These are phyloP conservation scores for Tenthredo notha DNA, from an alignment of 2,888 invertebrate genomes.

Conservation along the genomic window DNA sequence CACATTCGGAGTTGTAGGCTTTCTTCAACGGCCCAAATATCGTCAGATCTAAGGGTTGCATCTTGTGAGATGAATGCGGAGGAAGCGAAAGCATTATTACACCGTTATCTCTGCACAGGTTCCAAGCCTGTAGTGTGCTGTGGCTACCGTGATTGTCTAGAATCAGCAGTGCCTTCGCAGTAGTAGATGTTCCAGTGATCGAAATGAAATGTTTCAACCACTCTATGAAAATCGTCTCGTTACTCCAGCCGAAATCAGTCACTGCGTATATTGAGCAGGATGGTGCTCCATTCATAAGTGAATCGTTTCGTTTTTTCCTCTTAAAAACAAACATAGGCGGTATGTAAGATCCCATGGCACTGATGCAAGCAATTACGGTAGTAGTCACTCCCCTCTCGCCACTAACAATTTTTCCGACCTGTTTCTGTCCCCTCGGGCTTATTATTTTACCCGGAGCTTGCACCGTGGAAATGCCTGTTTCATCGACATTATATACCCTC, in stretches of 20 bases:
- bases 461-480: slow-evolving; percentile 55
- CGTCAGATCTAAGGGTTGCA: slow-evolving; percentile 64
- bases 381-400: slow-evolving; percentile 6
- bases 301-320: slow-evolving; percentile 33
- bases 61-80: slow-evolving; percentile 64
- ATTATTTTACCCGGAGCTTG: slow-evolving; percentile 57
- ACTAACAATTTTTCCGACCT: neutral
- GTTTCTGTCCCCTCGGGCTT: neutral
- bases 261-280: slow-evolving; percentile 44
- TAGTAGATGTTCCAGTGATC: slow-evolving; percentile 2
- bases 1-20: slow-evolving; percentile 61
- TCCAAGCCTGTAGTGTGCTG: slow-evolving; percentile 59
- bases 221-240: slow-evolving; percentile 40
- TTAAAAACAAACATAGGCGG: slow-evolving; percentile 51
- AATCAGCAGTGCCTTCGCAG: slow-evolving; percentile 64
- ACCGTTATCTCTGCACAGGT: slow-evolving; percentile 60
- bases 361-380: neutral
- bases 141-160: slow-evolving; percentile 68
- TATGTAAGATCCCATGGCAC: slow-evolving; percentile 46
- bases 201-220: slow-evolving; percentile 51
- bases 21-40: slow-evolving; percentile 65
- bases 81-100: slow-evolving; percentile 65
- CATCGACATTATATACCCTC: slow-evolving; percentile 56
- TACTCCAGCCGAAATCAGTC: slow-evolving; percentile 51
- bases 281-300: slow-evolving; percentile 43